Evolutionary conservation across 2,113 vertebrate genomes (phyloP), one percentile per base, ranked within the genome.

Genomic region (Paradoxurus hermaphroditus): DNA sequence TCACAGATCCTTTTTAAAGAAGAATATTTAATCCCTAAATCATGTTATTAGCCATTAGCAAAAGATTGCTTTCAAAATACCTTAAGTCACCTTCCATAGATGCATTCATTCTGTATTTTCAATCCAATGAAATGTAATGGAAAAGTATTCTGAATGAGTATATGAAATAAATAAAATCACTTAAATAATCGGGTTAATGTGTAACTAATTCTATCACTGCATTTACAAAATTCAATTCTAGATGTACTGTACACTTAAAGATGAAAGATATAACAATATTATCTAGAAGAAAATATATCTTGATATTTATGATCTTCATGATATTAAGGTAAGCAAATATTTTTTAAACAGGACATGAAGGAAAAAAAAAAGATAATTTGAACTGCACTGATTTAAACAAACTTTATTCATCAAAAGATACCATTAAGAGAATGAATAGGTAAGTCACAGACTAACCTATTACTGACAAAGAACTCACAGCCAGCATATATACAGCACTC

Each of bases 31-130:
- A 95, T 70, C 81, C 68, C 77, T 86, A 90, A 85, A 72, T 81
- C 59, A 87, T 63, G 89, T 97, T 86, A 94, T 96, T 70, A 95
- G 86, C 95, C 91, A 89, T 95, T 91, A 97, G 73, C 39, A 93
- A 96, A 94, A 91, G 70, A 95, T 29, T 93, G 53, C 68, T 96
- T 91, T 96, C 49, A 93, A 96, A 96, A 96, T 75, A 44, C 39
- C 44, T 75, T 96, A 97, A 97, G 98, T 92, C 97, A 98, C 39
- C 93, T 93, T 89, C 91, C 86, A 94, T 67, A 96, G 86, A 94
- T 34, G 49, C 72, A 92, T 46, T 89, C 49, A 77, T 29, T 63
- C 5, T 53, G 25, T 39, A 94, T 81, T 79, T 79, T 90, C 89
- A 67, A 91, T 27, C 92, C 36, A 86, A 21, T n/a, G 49, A 94